These are phyloP conservation scores for Australoheros facetus DNA, from an alignment of 2,797 vertebrate species.

Conservation along the genomic window DNA sequence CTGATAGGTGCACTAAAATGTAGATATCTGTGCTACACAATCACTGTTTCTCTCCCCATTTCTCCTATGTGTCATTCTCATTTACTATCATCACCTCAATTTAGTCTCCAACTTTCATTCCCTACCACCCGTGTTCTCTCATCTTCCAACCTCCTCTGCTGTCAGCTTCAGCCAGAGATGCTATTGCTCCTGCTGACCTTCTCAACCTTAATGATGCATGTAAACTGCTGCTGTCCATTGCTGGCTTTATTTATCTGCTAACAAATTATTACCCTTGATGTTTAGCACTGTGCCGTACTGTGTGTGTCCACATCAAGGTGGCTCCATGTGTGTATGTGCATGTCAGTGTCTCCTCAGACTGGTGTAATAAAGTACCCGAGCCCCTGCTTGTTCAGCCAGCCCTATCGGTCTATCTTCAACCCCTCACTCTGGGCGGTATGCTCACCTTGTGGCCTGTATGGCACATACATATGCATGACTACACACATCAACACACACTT, in stretches of 20 bases:
- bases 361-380: constrained; percentile 57
- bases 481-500: constrained; percentile 7
- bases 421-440: constrained; percentile 33
- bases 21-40: neutral
- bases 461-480: constrained; percentile 53
- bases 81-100: constrained; percentile 16
- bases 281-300: constrained; percentile 15
- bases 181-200: constrained; percentile 75
- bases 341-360: constrained; percentile 32
- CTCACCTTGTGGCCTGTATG: constrained; percentile 53
- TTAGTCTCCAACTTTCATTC: constrained; percentile 26
- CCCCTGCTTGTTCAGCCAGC: constrained; percentile 45
- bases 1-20: neutral
- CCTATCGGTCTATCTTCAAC: constrained; percentile 65
- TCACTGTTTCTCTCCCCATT: constrained; percentile 6
- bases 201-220: constrained; percentile 79
- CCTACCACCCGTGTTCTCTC: constrained; percentile 9
- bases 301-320: constrained; percentile 23
- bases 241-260: constrained; percentile 75
- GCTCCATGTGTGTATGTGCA: constrained; percentile 16
- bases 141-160: constrained; percentile 42
- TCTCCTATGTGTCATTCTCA: neutral
- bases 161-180: constrained; percentile 48
- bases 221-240: constrained; percentile 74
- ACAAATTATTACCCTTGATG: constrained; percentile 74